phyloP scores from a whole-genome alignment of 2,888 invertebrate species.

The Caenorhabditis sp. region DNA sequence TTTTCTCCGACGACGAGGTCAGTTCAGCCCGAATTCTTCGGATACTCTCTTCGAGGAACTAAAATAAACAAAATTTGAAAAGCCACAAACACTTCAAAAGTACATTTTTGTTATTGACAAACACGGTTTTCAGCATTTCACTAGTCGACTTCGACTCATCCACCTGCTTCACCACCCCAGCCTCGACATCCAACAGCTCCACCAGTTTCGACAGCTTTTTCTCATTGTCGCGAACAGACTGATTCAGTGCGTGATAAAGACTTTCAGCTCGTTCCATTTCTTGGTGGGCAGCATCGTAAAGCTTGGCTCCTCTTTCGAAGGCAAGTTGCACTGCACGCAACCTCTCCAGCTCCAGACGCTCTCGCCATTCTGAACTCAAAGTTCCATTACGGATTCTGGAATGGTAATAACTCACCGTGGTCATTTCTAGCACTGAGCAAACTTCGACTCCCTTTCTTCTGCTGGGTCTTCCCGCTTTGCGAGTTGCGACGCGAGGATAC shows the following conservation, averaged over 20 bases:
- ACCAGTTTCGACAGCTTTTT: slow-evolving; percentile 42
- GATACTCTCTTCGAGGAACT: slow-evolving; percentile 55
- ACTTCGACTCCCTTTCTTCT: slow-evolving; percentile 25
- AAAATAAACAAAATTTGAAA: slow-evolving; percentile 3
- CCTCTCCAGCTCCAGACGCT: slow-evolving; percentile 56
- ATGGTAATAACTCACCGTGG: slow-evolving; percentile 24
- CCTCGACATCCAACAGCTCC: slow-evolving; percentile 15
- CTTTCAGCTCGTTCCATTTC: slow-evolving; percentile 62
- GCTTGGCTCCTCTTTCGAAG: slow-evolving; percentile 53
- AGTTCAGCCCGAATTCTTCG: slow-evolving; percentile 43
- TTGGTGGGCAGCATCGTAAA: slow-evolving; percentile 57
- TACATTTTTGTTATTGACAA: slow-evolving; percentile 29
- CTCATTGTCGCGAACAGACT: slow-evolving; percentile 45
- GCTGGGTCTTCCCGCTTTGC: slow-evolving; percentile 38
- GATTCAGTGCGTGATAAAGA: slow-evolving; percentile 44
- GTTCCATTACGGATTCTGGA: neutral
- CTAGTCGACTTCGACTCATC: slow-evolving; percentile 22
- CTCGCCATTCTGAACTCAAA: slow-evolving; percentile 53
- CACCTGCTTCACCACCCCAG: slow-evolving; percentile 16
- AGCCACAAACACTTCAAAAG: no score
- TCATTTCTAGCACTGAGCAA: slow-evolving; percentile 33
- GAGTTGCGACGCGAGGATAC: slow-evolving; percentile 44
- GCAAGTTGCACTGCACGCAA: slow-evolving; percentile 62
- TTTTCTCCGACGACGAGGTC: slow-evolving; percentile 14
- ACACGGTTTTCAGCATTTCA: slow-evolving; percentile 37